Evolutionary conservation across 2,113 vertebrate genomes (phyloP), one percentile per base, ranked within the genome.

Genomic region (Coracopsis vasa): DNA sequence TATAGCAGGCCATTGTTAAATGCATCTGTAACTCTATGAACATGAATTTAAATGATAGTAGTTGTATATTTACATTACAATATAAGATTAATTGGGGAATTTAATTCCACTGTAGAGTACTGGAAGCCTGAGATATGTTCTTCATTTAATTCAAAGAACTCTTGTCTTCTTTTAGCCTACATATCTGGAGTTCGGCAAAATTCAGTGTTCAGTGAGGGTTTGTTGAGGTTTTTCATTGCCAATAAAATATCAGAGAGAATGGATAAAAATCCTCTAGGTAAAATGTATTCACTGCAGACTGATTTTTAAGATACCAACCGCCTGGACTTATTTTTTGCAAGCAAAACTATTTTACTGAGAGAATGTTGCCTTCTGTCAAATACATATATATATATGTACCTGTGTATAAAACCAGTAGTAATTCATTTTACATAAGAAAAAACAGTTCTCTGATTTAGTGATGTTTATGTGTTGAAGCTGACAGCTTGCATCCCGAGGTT

Each of bases 381-480:
- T n/a, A 19, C 3, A 28, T n/a, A 6, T 19, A 6, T 19, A 6
- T 6, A 11, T 6, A 11, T 2, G 11, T 51, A 7, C 25, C 3
- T n/a, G 9, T 33, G 6, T 48, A 41, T 48, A 80, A 71, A 88
- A 86, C 71, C 4, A 82, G 4, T 17, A 44, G 10, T 35, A 50
- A 10, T 42, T 87, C 67, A 41, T 75, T 87, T 83, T 88, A 29
- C 2, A 2, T 47, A 45, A 42, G 33, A 54, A 65, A 65, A 66
- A 86, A 9, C 3, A 23, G 4, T 53, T 84, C 2, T 88, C 25
- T 45, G n/a, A 28, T 82, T 74, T 75, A 51, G 17, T 74, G 13
- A 48, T 54, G 33, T 66, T 72, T 58, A 58, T 25, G 10, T 29
- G 2, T 21, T 27, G 58, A 88, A 82, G 62, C 41, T 4, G 6